Conservation (phyloP, 2,797 vertebrate genomes). For the Eleutherodactylus coqui region DNA sequence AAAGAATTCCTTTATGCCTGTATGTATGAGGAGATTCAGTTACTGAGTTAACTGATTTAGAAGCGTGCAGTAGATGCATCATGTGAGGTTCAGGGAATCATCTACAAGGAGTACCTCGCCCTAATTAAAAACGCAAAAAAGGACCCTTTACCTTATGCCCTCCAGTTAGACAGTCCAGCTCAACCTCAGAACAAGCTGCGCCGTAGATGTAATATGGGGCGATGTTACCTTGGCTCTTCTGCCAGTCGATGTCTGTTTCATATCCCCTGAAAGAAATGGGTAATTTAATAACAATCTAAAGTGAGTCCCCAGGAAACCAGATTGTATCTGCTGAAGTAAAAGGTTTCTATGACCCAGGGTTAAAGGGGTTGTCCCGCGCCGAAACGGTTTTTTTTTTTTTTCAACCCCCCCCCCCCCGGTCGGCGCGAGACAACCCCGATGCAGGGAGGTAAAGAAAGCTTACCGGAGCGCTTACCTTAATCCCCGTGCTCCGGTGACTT, state of each 20-base stretch:
- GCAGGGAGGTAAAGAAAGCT: too few species aligned
- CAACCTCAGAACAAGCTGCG: conserved; percentile 82
- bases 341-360: not conserved
- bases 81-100: not conserved
- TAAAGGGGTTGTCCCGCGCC: too few species aligned
- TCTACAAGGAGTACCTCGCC: not conserved
- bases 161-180: conserved; percentile 87
- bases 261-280: conserved; percentile 75
- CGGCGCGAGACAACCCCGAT: too few species aligned
- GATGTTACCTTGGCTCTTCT: conserved; percentile 77
- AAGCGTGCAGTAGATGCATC: not conserved
- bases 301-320: not conserved
- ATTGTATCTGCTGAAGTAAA: not conserved
- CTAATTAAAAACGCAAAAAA: not conserved
- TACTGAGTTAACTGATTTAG: conserved; percentile 6
- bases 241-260: conserved; percentile 81
- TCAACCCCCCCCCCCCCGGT: too few species aligned
- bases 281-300: not conserved
- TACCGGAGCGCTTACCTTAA: too few species aligned
- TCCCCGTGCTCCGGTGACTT: too few species aligned
- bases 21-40: not conserved
- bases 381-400: too few species aligned
- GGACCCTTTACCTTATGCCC: conserved; percentile 80
- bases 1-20: not conserved
- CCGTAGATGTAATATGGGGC: conserved; percentile 80